phyloP scores from a whole-genome alignment of 2,113 vertebrate genomes.

The Sylvia atricapilla region DNA sequence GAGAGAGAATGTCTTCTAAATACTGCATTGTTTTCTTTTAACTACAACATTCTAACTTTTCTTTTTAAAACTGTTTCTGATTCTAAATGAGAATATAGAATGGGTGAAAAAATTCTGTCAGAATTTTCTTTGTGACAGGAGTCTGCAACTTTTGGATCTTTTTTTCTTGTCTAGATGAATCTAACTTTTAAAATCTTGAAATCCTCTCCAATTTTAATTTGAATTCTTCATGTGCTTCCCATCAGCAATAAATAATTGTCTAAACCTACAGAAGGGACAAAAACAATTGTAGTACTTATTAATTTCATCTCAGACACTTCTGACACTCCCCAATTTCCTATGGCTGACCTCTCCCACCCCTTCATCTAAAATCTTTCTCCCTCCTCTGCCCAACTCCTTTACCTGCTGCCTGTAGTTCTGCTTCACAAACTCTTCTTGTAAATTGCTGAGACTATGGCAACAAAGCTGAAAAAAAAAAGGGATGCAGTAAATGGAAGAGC shows the following conservation, averaged over 20 bases:
- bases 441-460: not conserved
- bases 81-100: not conserved
- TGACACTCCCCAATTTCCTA: rapidly evolving
- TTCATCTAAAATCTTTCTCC: not conserved
- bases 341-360: not conserved
- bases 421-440: not conserved
- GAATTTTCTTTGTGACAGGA: not conserved
- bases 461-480: not conserved
- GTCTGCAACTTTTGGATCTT: not conserved
- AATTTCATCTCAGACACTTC: not conserved
- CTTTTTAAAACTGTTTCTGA: not conserved
- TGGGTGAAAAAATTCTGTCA: not conserved
- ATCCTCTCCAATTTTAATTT: not conserved
- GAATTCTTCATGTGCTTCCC: not conserved
- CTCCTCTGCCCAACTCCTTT: not conserved
- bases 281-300: not conserved
- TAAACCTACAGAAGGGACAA: not conserved
- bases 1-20: not conserved
- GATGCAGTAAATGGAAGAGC: not conserved
- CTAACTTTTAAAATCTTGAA: not conserved
- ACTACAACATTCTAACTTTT: not conserved
- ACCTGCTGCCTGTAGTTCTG: not conserved
- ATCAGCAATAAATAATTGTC: not conserved
- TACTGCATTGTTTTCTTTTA: not conserved
- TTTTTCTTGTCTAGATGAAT: not conserved